Evolutionary conservation across 2,888 invertebrate genomes (phyloP).

Genomic region (Sepioteuthis lessoniana): DNA sequence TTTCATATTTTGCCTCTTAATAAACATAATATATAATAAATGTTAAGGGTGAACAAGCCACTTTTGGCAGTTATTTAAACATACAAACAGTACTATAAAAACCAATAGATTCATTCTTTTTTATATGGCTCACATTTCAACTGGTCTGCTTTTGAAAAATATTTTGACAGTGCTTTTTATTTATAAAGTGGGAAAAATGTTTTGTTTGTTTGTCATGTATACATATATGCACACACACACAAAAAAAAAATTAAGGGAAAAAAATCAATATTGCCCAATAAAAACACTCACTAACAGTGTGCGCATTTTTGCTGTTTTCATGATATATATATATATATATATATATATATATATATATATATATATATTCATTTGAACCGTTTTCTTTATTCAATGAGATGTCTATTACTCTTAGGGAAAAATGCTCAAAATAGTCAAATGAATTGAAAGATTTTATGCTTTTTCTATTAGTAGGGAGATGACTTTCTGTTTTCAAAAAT

Average conservation of each 20-base stretch:
- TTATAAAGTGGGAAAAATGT: background rate
- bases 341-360: too few species aligned
- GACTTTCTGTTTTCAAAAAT: background rate
- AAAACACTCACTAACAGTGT: background rate
- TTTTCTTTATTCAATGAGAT: background rate
- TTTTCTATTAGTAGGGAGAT: background rate
- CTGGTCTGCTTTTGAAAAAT: conserved; percentile 4
- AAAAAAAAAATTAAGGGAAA: background rate
- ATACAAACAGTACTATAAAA: background rate
- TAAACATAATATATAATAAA: background rate
- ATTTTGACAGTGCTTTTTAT: background rate
- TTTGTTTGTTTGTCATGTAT: background rate
- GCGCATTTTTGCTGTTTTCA: background rate
- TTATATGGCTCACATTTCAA: background rate
- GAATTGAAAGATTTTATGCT: background rate
- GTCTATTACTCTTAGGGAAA: too few species aligned
- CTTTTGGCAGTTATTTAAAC: background rate
- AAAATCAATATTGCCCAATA: background rate
- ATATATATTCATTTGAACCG: too few species aligned
- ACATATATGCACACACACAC: too few species aligned
- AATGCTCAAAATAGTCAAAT: too few species aligned
- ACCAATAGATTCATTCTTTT: background rate
- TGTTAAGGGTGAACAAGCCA: background rate
- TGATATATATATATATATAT: too few species aligned
- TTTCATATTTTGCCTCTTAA: background rate